A percentile compares a stretch with the other conserved stretches of the same genome.
These are phyloP conservation scores for Odontophorus gujanensis DNA, from an alignment of 2,113 vertebrate genomes.

Conservation along the genomic window DNA sequence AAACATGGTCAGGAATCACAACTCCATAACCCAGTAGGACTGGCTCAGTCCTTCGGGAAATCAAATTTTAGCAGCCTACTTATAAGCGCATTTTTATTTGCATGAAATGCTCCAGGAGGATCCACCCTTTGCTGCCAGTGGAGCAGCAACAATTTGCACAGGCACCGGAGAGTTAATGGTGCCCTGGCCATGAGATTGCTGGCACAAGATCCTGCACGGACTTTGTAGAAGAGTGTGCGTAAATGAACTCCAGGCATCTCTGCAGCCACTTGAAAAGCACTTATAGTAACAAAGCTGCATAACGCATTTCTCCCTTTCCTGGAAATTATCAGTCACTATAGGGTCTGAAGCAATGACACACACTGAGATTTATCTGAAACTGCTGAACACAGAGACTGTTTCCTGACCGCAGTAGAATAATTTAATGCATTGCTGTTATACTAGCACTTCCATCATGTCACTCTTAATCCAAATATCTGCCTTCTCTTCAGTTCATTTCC, in stretches of 20 bases:
- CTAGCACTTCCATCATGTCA: neutral
- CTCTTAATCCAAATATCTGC: neutral
- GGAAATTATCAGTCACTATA: neutral
- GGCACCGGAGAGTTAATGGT: neutral
- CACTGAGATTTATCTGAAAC: neutral
- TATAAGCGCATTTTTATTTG: neutral
- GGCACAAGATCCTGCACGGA: neutral
- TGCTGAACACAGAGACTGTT: neutral
- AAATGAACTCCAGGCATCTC: neutral
- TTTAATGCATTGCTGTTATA: neutral
- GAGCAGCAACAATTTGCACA: neutral
- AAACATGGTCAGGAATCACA: constrained; percentile 14
- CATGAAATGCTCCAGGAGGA: neutral
- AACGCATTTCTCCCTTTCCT: neutral
- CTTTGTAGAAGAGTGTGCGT: neutral
- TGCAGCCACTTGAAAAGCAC: neutral
- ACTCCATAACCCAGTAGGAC: neutral
- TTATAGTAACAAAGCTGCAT: neutral
- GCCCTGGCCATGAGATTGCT: neutral
- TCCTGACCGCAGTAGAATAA: neutral
- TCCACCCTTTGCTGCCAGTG: neutral
- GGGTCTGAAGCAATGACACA: neutral
- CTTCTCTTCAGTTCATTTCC: neutral
- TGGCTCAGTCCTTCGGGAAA: neutral
- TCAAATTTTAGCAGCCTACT: neutral